Percentiles rank a stretch among this genome's conserved stretches.
These are phyloP conservation scores for Syrmaticus mikado DNA, from an alignment of 2,113 vertebrate species.

Conservation along the genomic window DNA sequence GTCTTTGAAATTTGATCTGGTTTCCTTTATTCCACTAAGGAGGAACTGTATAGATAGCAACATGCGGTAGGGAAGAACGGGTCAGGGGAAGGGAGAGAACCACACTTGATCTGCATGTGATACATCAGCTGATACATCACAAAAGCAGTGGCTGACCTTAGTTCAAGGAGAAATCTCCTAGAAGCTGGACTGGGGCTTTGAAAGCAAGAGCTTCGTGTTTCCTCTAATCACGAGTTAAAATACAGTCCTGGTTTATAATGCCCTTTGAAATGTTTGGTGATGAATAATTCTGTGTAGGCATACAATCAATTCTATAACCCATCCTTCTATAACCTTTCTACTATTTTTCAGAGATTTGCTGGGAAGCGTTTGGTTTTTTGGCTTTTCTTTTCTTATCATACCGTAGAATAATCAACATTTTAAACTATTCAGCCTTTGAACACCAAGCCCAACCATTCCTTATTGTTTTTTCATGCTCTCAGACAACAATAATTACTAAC, in stretches of 20 bases:
- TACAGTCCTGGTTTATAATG: not conserved
- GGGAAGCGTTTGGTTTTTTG: not conserved
- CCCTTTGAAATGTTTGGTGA: not conserved
- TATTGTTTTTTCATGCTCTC: not conserved
- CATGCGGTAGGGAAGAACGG: not conserved
- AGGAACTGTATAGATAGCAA: not conserved
- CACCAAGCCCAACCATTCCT: not conserved
- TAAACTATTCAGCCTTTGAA: not conserved
- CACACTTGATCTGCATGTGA: not conserved
- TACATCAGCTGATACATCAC: not conserved
- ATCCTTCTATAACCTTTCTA: not conserved
- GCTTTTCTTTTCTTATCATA: not conserved
- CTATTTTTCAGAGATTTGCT: not conserved
- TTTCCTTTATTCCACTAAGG: not conserved
- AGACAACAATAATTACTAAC: not conserved
- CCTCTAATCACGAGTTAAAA: not conserved
- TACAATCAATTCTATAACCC: conserved; percentile 1
- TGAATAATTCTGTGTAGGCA: not conserved
- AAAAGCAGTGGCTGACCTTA: not conserved
- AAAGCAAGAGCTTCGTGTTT: not conserved
- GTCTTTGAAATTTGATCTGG: not conserved
- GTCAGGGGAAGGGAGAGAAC: not conserved
- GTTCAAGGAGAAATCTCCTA: not conserved
- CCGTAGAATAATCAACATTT: not conserved
- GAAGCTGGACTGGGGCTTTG: not conserved